A percentile compares a stretch with the other conserved stretches of the same genome.
Evolutionary conservation across 2,797 vertebrate species (phyloP).

Genomic region (Acanthiza pusilla): DNA sequence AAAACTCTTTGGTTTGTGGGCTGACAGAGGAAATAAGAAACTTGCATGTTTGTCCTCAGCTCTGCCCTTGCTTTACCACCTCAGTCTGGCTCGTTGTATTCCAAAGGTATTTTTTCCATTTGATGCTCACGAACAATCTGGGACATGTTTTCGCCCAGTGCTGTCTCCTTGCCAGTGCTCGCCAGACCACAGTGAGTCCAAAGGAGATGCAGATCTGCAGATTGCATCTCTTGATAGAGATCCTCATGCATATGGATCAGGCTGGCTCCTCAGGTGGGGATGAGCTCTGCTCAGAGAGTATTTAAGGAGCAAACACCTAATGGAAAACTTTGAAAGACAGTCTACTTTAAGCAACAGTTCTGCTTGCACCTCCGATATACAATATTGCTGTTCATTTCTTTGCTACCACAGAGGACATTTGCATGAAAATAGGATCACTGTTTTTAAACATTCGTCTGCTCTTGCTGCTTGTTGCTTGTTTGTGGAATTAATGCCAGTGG

Average conservation of each 20-base stretch:
- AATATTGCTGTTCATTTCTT: not conserved
- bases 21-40: not conserved
- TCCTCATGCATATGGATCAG: not conserved
- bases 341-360: not conserved
- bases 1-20: not conserved
- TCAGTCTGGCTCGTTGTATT: not conserved
- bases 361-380: not conserved
- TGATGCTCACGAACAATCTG: not conserved
- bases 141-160: fast-evolving
- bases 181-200: not conserved
- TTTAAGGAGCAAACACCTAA: not conserved
- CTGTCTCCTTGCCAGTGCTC: not conserved
- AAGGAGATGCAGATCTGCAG: slow-evolving; percentile 1
- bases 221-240: not conserved
- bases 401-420: not conserved
- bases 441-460: not conserved
- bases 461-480: not conserved
- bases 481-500: not conserved
- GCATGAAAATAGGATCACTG: not conserved
- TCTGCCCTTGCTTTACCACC: not conserved
- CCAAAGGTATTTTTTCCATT: not conserved
- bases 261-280: not conserved
- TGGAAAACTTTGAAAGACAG: slow-evolving; percentile 18
- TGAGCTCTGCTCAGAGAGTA: not conserved
- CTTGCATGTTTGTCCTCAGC: not conserved